phyloP scores from a whole-genome alignment of 2,888 invertebrate species.

The Plemyria rubiginata region DNA sequence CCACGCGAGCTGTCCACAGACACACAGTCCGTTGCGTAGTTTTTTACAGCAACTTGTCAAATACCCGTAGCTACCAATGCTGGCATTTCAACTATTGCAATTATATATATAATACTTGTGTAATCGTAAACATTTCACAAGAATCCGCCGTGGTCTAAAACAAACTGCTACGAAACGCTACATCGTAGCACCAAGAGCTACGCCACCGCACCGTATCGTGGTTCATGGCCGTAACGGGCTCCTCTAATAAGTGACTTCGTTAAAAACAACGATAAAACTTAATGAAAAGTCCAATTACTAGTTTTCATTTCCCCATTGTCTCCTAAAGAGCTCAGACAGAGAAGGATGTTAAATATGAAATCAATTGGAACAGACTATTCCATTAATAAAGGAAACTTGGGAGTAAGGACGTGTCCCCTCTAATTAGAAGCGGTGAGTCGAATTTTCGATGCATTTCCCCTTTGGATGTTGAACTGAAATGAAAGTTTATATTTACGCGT shows the following conservation, averaged over 20 bases:
- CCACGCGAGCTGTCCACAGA: conserved; percentile 52
- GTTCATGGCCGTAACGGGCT: conserved; percentile 16
- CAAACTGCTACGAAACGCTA: conserved; percentile 29
- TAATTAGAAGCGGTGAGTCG: conserved; percentile 81
- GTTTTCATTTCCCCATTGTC: conserved; percentile 35
- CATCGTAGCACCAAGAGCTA: conserved; percentile 36
- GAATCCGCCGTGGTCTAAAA: background rate
- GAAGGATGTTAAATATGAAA: conserved; percentile 73
- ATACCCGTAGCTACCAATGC: background rate
- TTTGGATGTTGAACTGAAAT: conserved; percentile 74
- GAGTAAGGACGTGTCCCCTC: conserved; percentile 72
- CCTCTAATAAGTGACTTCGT: conserved; percentile 37
- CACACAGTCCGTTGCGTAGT: conserved; percentile 11
- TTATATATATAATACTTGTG: background rate
- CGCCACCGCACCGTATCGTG: conserved; percentile 9
- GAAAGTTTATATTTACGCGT: conserved; percentile 83
- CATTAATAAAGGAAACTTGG: conserved; percentile 73
- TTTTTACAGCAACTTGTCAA: conserved; percentile 16
- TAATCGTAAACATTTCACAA: background rate
- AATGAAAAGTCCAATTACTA: conserved; percentile 35
- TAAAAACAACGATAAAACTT: conserved; percentile 32
- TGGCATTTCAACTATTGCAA: conserved; percentile 2
- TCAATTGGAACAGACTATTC: conserved; percentile 76
- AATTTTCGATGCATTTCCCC: conserved; percentile 78
- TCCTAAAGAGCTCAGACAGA: conserved; percentile 39